phyloP scores from a whole-genome alignment of 2,797 vertebrate species.

The Liparis tanakae region DNA sequence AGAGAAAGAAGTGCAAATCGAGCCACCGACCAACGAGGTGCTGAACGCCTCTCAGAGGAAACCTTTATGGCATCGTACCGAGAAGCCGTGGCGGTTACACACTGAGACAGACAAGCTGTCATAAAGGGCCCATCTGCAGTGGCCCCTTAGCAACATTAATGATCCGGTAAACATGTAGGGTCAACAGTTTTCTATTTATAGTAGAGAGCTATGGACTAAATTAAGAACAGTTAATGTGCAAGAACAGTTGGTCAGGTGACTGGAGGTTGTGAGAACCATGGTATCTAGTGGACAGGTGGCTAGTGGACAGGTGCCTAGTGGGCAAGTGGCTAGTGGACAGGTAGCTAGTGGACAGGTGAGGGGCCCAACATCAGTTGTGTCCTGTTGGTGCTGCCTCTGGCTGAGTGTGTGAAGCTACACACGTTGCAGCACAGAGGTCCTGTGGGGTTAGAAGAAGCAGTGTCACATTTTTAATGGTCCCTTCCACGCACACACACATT shows the following conservation, averaged over 20 bases:
- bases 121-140: conserved; percentile 5
- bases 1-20: background rate
- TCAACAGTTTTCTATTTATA: conserved; percentile 61
- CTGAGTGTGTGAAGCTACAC: conserved; percentile 24
- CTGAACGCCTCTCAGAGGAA: background rate
- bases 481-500: background rate
- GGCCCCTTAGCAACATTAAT: conserved; percentile 45
- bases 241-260: conserved; percentile 52
- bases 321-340: conserved; percentile 35
- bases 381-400: conserved; percentile 22
- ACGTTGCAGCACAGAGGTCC: conserved; percentile 19
- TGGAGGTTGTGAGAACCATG: conserved; percentile 41
- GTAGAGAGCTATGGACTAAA: conserved; percentile 34
- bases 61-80: background rate
- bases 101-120: background rate
- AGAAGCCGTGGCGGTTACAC: background rate
- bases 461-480: conserved; percentile 37
- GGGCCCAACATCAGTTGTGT: conserved; percentile 19
- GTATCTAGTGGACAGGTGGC: conserved; percentile 27
- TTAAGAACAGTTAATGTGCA: conserved; percentile 37
- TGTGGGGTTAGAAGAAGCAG: conserved; percentile 24
- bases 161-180: conserved; percentile 45
- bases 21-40: background rate
- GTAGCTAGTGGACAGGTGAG: conserved; percentile 31
- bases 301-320: conserved; percentile 2